Percentiles rank a stretch among this genome's conserved stretches.
phyloP scores from a whole-genome alignment of 2,888 invertebrate genomes.

The Coelopa pilipes region DNA sequence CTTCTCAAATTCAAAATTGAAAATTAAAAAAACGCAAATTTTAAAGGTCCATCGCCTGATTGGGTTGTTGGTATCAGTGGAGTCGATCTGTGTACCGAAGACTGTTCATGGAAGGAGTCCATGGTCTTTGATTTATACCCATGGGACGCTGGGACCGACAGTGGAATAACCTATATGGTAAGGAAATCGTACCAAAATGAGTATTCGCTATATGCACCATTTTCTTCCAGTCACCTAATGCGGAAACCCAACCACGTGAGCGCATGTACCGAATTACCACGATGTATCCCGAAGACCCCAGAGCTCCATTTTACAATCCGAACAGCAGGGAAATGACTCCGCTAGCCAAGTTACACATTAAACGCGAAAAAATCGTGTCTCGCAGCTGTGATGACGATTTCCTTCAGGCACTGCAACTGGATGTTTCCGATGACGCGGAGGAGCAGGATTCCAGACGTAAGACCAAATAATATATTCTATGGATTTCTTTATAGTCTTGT shows the following conservation, averaged over 20 bases:
- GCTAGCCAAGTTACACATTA: constrained; percentile 84
- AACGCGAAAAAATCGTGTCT: constrained; percentile 78
- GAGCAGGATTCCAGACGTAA: constrained; percentile 74
- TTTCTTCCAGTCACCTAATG: constrained; percentile 76
- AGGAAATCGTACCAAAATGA: constrained; percentile 42
- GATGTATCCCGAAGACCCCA: constrained; percentile 88
- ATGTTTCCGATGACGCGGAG: constrained; percentile 76
- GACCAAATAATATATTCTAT: neutral
- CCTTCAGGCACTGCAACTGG: constrained; percentile 71
- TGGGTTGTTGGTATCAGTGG: constrained; percentile 96
- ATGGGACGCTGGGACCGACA: constrained; percentile 96
- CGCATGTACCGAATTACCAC: constrained; percentile 90
- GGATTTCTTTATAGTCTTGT: neutral
- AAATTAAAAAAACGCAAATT: neutral
- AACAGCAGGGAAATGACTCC: constrained; percentile 78
- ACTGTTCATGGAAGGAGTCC: constrained; percentile 92
- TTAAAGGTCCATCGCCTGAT: constrained; percentile 91
- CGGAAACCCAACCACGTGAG: constrained; percentile 81
- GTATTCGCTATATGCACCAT: neutral
- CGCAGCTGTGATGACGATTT: constrained; percentile 78
- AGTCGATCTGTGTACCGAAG: constrained; percentile 85
- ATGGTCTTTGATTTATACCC: constrained; percentile 87
- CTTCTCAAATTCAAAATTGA: neutral
- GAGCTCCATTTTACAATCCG: constrained; percentile 92
- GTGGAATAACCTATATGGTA: constrained; percentile 91